These are phyloP conservation scores for Parambassis ranga DNA, from an alignment of 2,797 vertebrate species.

Conservation along the genomic window DNA sequence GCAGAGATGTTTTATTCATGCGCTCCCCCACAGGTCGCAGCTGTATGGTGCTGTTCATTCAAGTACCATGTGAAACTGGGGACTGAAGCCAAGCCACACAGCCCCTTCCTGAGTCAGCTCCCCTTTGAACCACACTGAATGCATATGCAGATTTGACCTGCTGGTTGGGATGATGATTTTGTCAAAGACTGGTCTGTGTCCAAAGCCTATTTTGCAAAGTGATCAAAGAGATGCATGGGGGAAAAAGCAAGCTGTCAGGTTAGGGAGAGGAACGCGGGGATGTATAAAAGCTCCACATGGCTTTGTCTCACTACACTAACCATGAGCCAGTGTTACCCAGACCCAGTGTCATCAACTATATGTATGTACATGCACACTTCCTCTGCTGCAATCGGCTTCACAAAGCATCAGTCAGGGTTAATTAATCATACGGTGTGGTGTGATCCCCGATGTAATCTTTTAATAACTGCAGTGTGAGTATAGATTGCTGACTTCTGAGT, in stretches of 20 bases:
- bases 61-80: slow-evolving; percentile 32
- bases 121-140: slow-evolving; percentile 64
- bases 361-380: slow-evolving; percentile 42
- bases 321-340: slow-evolving; percentile 22
- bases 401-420: slow-evolving; percentile 74
- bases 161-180: slow-evolving; percentile 40
- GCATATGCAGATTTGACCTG: slow-evolving; percentile 65
- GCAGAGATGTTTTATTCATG: slow-evolving; percentile 71
- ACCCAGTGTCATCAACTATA: slow-evolving; percentile 9
- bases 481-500: slow-evolving; percentile 52
- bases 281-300: too few relatives aligned
- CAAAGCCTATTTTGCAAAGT: slow-evolving; percentile 17
- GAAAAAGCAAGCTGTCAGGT: slow-evolving; percentile 18
- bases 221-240: slow-evolving; percentile 26
- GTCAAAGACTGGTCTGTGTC: slow-evolving; percentile 38
- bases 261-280: too few relatives aligned
- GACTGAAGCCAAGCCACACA: slow-evolving; percentile 37
- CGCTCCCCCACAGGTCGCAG: slow-evolving; percentile 47
- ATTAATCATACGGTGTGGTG: slow-evolving; percentile 69
- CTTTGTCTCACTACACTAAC: slow-evolving; percentile 48
- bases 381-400: slow-evolving; percentile 58
- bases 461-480: slow-evolving; percentile 65
- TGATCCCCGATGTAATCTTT: slow-evolving; percentile 73
- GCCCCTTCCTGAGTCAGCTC: slow-evolving; percentile 60
- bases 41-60: slow-evolving; percentile 59